Percentiles rank a stretch among this genome's conserved stretches.
Evolutionary conservation across 2,888 invertebrate genomes (phyloP).

Genomic region (Acrobasis consociella): DNA sequence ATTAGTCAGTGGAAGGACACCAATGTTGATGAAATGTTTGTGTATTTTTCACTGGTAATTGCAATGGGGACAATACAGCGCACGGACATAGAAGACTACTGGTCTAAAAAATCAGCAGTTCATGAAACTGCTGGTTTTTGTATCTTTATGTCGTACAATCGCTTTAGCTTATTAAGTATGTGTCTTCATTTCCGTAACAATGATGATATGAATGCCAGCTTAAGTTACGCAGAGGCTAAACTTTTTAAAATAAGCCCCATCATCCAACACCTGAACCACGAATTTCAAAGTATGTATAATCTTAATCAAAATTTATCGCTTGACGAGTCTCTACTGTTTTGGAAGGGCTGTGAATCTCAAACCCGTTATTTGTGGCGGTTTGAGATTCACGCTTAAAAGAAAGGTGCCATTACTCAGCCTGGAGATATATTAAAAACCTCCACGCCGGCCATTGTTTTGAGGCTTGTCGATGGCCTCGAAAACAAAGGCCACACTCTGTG

Average conservation of each 20-base stretch:
- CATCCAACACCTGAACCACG: conserved; percentile 24
- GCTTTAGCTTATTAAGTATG: background rate
- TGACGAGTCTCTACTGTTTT: conserved; percentile 36
- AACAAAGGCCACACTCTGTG: conserved; percentile 29
- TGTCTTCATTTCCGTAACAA: background rate
- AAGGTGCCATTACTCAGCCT: conserved; percentile 19
- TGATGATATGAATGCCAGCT: background rate
- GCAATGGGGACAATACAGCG: background rate
- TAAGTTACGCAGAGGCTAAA: conserved; percentile 25
- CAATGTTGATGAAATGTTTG: background rate
- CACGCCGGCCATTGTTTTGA: conserved; percentile 28
- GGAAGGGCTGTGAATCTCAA: conserved; percentile 41
- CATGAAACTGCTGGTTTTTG: background rate
- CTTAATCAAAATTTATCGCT: conserved; percentile 33
- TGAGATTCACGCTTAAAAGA: conserved; percentile 28
- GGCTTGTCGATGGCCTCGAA: conserved; percentile 29
- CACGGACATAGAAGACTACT: background rate
- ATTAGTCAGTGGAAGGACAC: background rate
- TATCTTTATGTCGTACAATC: background rate
- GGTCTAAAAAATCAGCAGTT: background rate
- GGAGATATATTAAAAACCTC: conserved; percentile 26
- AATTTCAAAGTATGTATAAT: conserved; percentile 29
- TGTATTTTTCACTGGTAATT: background rate
- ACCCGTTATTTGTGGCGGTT: conserved; percentile 39
- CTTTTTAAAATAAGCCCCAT: conserved; percentile 29